Evolutionary conservation across 2,797 vertebrate species (phyloP), one percentile per base, ranked within the genome.

Genomic region (Champsocephalus esox): DNA sequence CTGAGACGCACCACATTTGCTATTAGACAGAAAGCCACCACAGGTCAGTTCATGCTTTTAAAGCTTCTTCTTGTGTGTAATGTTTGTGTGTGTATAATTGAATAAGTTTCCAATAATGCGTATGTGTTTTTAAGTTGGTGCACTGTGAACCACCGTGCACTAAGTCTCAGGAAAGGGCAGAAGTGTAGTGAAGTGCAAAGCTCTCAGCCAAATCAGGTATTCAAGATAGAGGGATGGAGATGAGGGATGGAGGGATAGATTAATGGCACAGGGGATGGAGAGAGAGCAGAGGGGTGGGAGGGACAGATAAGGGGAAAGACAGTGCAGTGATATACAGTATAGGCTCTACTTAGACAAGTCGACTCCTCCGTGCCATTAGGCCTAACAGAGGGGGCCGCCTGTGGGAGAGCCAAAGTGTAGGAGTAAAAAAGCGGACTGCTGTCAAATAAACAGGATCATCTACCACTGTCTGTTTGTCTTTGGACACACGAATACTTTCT

Each of bases 191-290:
- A 88, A 90, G 87, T 91, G 89, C 81, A 90, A 90, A 88, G 87
- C 91, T 91, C 89, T 92, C 89, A 90, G 81, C 86, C 77, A 87
- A 90, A 93, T 91, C 86, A 89, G 83, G 88, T 87, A 87, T 90
- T 92, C 82, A 79, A 88, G 87, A 89, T 85, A 77, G 81, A 82
- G 73, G 80, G 82, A 89, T 88, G 85, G 81, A 81, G 66, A n/a
- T 75, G 81, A 82, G 73, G 80, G 82, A 89, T 88, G 85, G 81
- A 81, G 66, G 77, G 80, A 75, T 80, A 81, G 85, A 93, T 90
- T 90, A 91, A 91, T 91, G 90, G 84, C 67, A 59, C 74, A 32
- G 61, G 71, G 61, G 75, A 81, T 75, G 77, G 78, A 80, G 82
- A 77, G 73, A 64, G 79, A 83, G 60, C 46, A 50, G 52, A 83